A percentile compares a stretch with the other conserved stretches of the same genome.
phyloP scores from a whole-genome alignment of 2,797 vertebrate genomes.

The Dermochelys coriacea region DNA sequence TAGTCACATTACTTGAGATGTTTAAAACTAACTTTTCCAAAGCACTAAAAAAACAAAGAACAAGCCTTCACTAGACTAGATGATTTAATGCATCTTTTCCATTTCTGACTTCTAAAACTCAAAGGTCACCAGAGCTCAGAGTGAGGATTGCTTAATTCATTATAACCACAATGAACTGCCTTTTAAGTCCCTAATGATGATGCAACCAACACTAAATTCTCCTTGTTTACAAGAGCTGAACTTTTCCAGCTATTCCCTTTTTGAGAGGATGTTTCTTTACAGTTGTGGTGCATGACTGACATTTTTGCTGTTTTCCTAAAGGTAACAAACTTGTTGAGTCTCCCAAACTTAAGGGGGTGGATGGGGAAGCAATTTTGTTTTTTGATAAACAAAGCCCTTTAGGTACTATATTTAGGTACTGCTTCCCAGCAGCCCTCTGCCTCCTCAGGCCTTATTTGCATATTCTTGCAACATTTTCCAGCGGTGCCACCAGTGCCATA shows the following conservation, averaged over 20 bases:
- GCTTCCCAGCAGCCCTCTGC: neutral
- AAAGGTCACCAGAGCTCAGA: neutral
- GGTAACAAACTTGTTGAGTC: neutral
- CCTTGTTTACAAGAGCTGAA: neutral
- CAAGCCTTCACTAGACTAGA: neutral
- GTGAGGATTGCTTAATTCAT: neutral
- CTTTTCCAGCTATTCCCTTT: neutral
- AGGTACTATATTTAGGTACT: slow-evolving; percentile 12
- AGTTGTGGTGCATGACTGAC: neutral
- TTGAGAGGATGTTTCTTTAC: neutral
- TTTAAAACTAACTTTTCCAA: accelerated
- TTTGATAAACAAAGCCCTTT: neutral
- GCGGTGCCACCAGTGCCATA: neutral
- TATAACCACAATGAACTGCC: neutral
- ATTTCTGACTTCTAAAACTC: neutral
- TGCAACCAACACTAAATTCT: neutral
- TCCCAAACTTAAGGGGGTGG: slow-evolving; percentile 3
- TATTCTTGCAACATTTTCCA: neutral
- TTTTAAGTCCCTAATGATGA: neutral
- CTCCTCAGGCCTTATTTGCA: neutral
- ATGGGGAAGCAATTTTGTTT: neutral
- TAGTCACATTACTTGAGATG: neutral
- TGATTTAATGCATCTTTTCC: neutral
- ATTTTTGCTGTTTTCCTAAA: neutral
- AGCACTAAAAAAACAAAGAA: neutral